phyloP scores from a whole-genome alignment of 2,797 vertebrate genomes.

The Lepilemur septentrionalis region DNA sequence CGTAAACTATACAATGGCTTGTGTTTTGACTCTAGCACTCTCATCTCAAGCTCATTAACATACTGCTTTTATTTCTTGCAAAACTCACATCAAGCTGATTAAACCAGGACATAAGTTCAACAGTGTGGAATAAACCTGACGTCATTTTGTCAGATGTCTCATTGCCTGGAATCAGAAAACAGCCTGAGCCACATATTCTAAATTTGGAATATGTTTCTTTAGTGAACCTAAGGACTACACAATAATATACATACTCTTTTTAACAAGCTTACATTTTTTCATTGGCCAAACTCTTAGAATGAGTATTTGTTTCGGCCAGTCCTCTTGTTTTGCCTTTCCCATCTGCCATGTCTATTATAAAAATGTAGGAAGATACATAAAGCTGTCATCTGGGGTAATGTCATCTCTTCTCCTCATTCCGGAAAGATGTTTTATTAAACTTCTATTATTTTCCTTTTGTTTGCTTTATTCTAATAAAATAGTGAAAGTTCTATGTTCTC shows the following conservation, averaged over 20 bases:
- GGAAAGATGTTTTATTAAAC: background rate
- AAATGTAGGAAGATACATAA: conserved; percentile 12
- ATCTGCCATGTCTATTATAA: conserved; percentile 40
- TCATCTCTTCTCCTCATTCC: background rate
- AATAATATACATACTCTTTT: background rate
- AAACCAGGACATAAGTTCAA: conserved; percentile 59
- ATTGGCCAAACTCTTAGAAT: conserved; percentile 31
- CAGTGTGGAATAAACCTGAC: conserved; percentile 41
- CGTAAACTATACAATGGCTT: conserved; percentile 28
- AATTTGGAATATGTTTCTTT: conserved; percentile 14
- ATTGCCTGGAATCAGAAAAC: conserved; percentile 50
- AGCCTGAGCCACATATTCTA: background rate
- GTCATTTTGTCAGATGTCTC: conserved; percentile 41
- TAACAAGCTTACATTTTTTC: background rate
- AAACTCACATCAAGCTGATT: conserved; percentile 58
- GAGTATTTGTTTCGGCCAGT: background rate
- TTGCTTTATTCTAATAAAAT: conserved; percentile 43
- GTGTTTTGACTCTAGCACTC: conserved; percentile 27
- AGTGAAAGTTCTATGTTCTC: background rate
- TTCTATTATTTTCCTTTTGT: conserved; percentile 23
- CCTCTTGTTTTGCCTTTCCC: background rate
- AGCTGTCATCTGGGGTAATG: background rate
- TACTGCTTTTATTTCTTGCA: conserved; percentile 48
- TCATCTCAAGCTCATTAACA: conserved; percentile 58
- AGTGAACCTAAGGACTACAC: background rate